Conservation (phyloP, 1,140 invertebrate genomes). For the Drosophila bipectinata region DNA sequence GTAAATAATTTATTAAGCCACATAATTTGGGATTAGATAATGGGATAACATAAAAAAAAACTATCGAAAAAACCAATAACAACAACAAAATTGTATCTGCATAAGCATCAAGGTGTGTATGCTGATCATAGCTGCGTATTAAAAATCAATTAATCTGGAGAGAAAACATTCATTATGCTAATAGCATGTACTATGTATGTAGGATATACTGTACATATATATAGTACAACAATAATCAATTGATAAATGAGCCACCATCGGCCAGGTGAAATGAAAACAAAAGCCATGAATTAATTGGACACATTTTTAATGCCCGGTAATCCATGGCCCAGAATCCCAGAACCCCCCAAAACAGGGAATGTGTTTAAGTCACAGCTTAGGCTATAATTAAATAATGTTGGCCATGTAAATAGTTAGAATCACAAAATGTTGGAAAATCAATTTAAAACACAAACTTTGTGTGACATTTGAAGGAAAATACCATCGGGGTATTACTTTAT, state of each 20-base stretch:
- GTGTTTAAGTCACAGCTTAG: conserved; percentile 36
- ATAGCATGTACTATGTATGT: conserved; percentile 10
- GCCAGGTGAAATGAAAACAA: conserved; percentile 32
- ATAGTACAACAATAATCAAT: conserved; percentile 17
- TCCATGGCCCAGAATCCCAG: background rate
- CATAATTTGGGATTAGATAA: conserved; percentile 62
- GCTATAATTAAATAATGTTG: conserved; percentile 20
- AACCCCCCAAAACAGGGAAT: conserved; percentile 1
- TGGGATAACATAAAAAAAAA: conserved; percentile 1
- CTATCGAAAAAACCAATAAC: background rate
- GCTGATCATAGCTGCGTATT: conserved; percentile 39
- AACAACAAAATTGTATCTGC: background rate
- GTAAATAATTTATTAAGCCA: conserved; percentile 58
- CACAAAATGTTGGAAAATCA: too few species aligned
- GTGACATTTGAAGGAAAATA: background rate
- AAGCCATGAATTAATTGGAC: conserved; percentile 44
- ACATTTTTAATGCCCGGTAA: conserved; percentile 38
- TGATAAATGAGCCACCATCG: conserved; percentile 35
- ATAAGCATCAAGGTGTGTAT: conserved; percentile 2
- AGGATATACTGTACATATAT: background rate
- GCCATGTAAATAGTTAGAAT: too few species aligned
- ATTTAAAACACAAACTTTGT: background rate
- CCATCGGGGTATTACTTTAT: background rate
- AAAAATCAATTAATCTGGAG: conserved; percentile 57
- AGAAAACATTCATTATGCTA: conserved; percentile 53